Evolutionary conservation across 2,888 invertebrate genomes (phyloP), one percentile per base, ranked within the genome.

Genomic region (Lasioglossum malachurum): DNA sequence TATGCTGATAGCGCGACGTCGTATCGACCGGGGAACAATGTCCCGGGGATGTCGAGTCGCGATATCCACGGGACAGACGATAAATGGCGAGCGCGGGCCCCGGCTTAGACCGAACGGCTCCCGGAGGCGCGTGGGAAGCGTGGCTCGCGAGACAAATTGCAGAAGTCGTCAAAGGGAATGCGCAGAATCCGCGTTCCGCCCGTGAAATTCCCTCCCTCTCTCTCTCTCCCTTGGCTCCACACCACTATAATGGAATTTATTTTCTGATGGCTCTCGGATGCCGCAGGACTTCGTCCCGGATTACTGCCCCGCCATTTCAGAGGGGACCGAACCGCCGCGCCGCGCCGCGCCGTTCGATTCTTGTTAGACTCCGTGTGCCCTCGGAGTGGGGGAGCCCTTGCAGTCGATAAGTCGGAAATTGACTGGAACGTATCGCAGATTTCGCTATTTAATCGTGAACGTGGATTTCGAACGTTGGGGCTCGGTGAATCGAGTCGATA

Each of bases 71-170:
- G 60, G 44, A 71, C 41, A 38, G 35, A 71, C 53, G 73, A 23
- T 84, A 83, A 84, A 84, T 84, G 71, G 71, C 44, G 27, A 53
- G 53, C 71, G 41, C 71, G 44, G 44, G 19, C 27, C 5, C 16
- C 19, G 44, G 53, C 84, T 78, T 53, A 69, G 75, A 79, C 57
- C 44, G 44, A 88, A 84, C 83, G 83, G 77, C 77, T 75, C 67
- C 75, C 49, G 77, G 64, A 82, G 64, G 80, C 87, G 91, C 87
- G 89, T 91, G 87, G 91, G 89, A 91, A 91, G 88, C 75, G 78
- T 72, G 88, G 81, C 78, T 75, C 82, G 74, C 76, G 80, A 83
- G 91, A 91, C 90, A 89, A 91, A 91, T 91, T 88, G 88, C 41
- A 71, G 76, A 86, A 89, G 83, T 89, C 89, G 86, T 82, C 89